Base-by-base conservation (phyloP, 2,113 vertebrate species). In the Sprattus sprattus region DNA sequence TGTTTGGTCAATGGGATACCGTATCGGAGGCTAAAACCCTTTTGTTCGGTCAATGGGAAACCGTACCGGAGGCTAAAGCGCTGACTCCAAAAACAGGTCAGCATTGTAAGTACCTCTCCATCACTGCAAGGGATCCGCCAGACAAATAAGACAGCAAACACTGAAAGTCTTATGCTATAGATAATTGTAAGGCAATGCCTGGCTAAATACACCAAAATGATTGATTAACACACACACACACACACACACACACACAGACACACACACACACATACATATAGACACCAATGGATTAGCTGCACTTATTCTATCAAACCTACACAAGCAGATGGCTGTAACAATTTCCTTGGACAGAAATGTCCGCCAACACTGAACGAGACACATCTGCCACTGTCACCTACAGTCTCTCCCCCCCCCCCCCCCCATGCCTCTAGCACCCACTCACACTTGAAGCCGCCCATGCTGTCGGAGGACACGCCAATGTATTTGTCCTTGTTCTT, bases 401-500 rank as follows among this genome's bases (percentile, higher is more conserved):
- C 64, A 32, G 25, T 32, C n/a, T n/a, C n/a, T 20, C 64, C 9
- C 3, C 25, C 10, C 28, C 67, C 25, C 28, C 71, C 0, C 25
- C 71, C 25, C 13, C 2, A 10, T 32, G 32, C 71, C 71, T 39
- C 11, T 5, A 39, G 13, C 3, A 11, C 71, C 25, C 71, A 78
- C 64, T 71, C 64, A 71, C 64, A 60, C 54, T 60, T 60, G 54
- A 60, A 60, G 54, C 54, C 54, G 5, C 96, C 97, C 87, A 96
- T 96, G 90, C 95, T 97, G 92, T 99, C 97, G 0, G 97, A 99
- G 81, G 98, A 99, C 88, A 99, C 97, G 11, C 98, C 98, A 78
- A 99, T 95, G 82, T 99, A 99, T 95, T 99, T 99, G 94, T 99
- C 98, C 94, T 99, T 99, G 96, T 99, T 99, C 93, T 98, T 99